Evolutionary conservation across 2,797 vertebrate genomes (phyloP), one percentile per base, ranked within the genome.

Genomic region (Serranus cabrilla): DNA sequence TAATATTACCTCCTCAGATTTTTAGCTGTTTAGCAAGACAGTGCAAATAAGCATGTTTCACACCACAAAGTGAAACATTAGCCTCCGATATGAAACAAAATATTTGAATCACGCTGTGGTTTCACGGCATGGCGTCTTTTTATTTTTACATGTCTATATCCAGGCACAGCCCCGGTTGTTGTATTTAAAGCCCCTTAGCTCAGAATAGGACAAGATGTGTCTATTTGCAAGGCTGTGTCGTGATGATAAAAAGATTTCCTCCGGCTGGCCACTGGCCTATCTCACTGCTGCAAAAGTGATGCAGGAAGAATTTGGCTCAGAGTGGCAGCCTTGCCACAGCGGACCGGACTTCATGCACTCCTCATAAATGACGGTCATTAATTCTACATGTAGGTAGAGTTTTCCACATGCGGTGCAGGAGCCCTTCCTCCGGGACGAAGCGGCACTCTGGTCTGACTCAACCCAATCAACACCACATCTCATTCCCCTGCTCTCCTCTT

Each of bases 351-450:
- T 74, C 74, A 73, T 85, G 85, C 77, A 56, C 87, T 80, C 77
- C 79, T 78, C 84, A 80, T 91, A 93, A 93, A 91, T 91, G 90
- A 91, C 84, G 75, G 79, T 90, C 92, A 92, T 94, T 92, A 85
- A 92, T 93, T 93, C 89, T 89, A 80, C 60, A 72, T 82, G 80
- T 80, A 81, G 81, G 76, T 81, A 87, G 86, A 79, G 76, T 82
- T 86, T 83, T 88, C 74, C 72, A 69, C 68, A 82, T 76, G 52
- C 23, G 13, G 49, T 7, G 12, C 76, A 74, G 72, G 74, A 82
- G 73, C 58, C 62, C 23, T 76, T 79, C 88, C 82, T 83, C 58
- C 23, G 86, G 85, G 87, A 81, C 31, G 21, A 21, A 81, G 61
- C 57, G 18, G 8, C 54, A 71, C 49, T 43, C 62, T 63, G 45